Evolutionary conservation across 2,797 vertebrate species (phyloP), one percentile per base, ranked within the genome.

Genomic region (Xenopus petersii): DNA sequence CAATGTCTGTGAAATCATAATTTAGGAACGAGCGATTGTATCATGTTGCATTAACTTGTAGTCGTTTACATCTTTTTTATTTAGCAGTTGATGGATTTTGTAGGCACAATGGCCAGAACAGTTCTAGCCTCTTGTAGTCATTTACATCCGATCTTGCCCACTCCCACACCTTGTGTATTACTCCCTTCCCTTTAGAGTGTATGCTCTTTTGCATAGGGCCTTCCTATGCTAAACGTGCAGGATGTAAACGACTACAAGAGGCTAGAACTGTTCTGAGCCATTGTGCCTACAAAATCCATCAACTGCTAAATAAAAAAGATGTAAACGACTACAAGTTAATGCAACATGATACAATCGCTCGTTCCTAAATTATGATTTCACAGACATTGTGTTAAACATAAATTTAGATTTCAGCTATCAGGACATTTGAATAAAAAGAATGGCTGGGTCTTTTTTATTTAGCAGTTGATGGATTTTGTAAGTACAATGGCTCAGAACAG

Each of bases 221-320:
- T n/a, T n/a, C n/a, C n/a, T n/a, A n/a, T n/a, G n/a, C n/a, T n/a
- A n/a, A n/a, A n/a, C n/a, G 73, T 55, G 62, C 62, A 75, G 74
- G 74, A 75, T 70, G 67, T 75, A 67, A 66, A 33, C 47, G 59
- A 12, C 21, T 63, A 42, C 51, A 64, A 56, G 55, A 65, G 55
- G 67, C 70, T 75, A 30, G 63, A 64, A 47, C 66, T 11, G 26
- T 66, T 70, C 49, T 46, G 59, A 71, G 15, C 63, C 46, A 76
- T 76, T 76, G 74, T 71, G 71, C 49, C 63, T 58, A 66, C 42
- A 13, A 76, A 51, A 66, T 76, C 46, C 69, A 70, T 64, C 48
- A 47, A 59, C 65, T 51, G 42, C 11, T 61, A 59, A 65, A 42
- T 9, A 59, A 64, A 60, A 51, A 51, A 51, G 49, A 12, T n/a